phyloP scores from a whole-genome alignment of 1,140 invertebrate species.

The Adoxophyes honmai region DNA sequence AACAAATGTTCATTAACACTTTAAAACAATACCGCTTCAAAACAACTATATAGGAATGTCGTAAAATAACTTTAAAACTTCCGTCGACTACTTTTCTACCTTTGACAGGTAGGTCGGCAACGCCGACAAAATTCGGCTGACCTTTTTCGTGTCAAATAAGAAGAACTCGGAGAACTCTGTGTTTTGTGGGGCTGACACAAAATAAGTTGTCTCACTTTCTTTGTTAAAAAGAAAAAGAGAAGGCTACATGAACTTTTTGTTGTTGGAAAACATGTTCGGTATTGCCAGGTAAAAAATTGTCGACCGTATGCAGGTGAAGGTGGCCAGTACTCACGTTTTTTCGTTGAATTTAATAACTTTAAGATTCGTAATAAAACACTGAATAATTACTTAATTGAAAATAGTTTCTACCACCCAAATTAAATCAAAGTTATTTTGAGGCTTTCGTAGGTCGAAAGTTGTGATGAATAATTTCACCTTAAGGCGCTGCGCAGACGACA shows the following conservation, averaged over 20 bases:
- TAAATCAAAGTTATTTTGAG: too few species aligned
- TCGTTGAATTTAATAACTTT: too few species aligned
- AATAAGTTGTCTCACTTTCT: background rate
- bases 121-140: conserved; percentile 14
- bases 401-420: too few species aligned
- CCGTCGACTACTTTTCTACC: conserved; percentile 12
- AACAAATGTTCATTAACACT: conserved; percentile 8
- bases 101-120: conserved; percentile 12
- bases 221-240: background rate
- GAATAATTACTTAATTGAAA: too few species aligned
- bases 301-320: too few species aligned
- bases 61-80: conserved; percentile 16
- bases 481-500: too few species aligned
- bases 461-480: too few species aligned
- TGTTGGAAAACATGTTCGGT: background rate
- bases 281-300: too few species aligned
- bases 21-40: conserved; percentile 18
- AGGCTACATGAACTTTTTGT: background rate
- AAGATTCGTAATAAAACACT: too few species aligned
- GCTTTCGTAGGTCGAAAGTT: too few species aligned
- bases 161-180: background rate
- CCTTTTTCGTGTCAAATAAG: conserved; percentile 6
- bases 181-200: background rate
- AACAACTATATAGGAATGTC: conserved; percentile 26
- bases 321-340: too few species aligned